Percentiles rank a stretch among this genome's conserved stretches.
Evolutionary conservation across 2,888 invertebrate species (phyloP).

Genomic region (Tinea semifulvella): DNA sequence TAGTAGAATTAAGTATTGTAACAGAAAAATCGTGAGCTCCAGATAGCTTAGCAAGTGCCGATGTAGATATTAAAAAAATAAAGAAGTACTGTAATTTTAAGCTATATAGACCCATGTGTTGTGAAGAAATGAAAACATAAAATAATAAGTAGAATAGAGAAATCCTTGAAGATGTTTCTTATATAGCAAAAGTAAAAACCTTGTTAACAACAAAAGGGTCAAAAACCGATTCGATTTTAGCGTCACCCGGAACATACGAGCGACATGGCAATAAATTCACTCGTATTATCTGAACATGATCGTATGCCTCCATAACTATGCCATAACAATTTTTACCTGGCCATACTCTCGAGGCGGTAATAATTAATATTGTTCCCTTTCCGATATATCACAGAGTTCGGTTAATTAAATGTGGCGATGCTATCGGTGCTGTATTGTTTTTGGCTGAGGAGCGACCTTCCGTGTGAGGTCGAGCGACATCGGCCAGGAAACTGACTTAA

Average conservation of each 20-base stretch:
- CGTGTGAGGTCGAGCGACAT: constrained; percentile 27
- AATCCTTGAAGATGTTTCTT: no score
- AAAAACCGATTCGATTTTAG: constrained; percentile 2
- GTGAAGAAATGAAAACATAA: no score
- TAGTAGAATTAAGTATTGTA: no score
- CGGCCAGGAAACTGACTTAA: constrained; percentile 12
- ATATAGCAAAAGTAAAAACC: no score
- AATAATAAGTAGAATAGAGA: no score
- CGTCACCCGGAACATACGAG: constrained; percentile 10
- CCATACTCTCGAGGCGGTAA: constrained; percentile 13
- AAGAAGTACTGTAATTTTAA: no score
- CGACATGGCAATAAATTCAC: constrained; percentile 4
- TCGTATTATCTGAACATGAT: constrained; percentile 14
- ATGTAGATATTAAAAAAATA: no score
- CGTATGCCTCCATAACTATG: constrained; percentile 12
- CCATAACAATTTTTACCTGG: constrained; percentile 4
- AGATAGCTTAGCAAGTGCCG: no score
- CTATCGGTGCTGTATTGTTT: constrained; percentile 28
- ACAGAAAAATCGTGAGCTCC: no score
- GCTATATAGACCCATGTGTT: no score
- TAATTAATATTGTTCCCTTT: constrained; percentile 36
- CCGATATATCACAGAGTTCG: constrained; percentile 35
- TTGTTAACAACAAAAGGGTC: background rate
- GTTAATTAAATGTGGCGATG: constrained; percentile 39
- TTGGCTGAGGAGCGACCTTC: constrained; percentile 29